phyloP scores from a whole-genome alignment of 2,797 vertebrate genomes.

The Microctenopoma lineatum region DNA sequence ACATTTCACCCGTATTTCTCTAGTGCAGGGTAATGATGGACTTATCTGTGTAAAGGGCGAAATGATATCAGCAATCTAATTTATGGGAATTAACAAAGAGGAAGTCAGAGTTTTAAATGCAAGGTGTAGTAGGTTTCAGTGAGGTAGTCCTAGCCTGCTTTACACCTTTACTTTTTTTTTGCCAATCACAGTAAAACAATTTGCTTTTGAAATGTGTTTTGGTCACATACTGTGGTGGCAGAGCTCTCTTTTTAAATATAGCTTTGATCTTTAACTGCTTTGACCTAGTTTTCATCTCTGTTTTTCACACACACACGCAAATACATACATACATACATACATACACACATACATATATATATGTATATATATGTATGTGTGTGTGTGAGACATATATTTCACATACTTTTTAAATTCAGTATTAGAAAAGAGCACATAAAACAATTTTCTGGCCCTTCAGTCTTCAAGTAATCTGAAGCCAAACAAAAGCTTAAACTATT shows the following conservation, averaged over 20 bases:
- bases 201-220: slow-evolving; percentile 23
- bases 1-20: not conserved
- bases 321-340: too few species aligned
- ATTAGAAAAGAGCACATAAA: not conserved
- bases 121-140: not conserved
- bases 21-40: not conserved
- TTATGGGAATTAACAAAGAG: slow-evolving; percentile 5
- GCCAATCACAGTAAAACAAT: not conserved
- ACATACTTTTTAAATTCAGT: not conserved
- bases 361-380: too few species aligned
- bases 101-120: slow-evolving; percentile 15
- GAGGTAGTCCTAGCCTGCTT: not conserved
- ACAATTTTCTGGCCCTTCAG: not conserved
- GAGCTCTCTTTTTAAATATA: not conserved
- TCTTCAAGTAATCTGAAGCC: slow-evolving; percentile 25
- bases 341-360: too few species aligned
- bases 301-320: too few species aligned
- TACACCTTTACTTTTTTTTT: not conserved
- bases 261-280: not conserved
- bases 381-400: too few species aligned
- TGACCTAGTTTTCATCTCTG: slow-evolving; percentile 10
- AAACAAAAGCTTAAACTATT: slow-evolving; percentile 3
- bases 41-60: not conserved
- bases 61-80: slow-evolving; percentile 13
- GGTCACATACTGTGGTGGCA: not conserved